Percentiles rank a stretch among this genome's conserved stretches.
Evolutionary conservation across 2,113 vertebrate genomes (phyloP).

Genomic region (Empidonax traillii): DNA sequence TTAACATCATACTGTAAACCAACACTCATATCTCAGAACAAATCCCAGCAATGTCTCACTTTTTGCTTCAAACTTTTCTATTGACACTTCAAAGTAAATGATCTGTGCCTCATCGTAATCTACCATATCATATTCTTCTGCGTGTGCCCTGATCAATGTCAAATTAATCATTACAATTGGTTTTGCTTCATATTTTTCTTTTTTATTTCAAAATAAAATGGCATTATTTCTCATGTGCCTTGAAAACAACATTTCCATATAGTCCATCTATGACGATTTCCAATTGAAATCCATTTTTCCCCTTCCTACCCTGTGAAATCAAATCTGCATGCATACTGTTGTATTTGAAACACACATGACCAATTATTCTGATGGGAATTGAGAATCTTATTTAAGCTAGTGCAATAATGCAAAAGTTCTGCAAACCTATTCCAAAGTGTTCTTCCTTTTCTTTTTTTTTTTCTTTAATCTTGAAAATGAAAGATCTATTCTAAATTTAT

Average conservation of each 20-base stretch:
- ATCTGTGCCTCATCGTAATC: neutral
- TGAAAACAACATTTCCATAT: neutral
- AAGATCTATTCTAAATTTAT: neutral
- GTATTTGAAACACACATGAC: neutral
- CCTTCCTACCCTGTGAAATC: neutral
- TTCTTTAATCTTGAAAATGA: neutral
- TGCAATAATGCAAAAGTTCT: neutral
- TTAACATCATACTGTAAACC: neutral
- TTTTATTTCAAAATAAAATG: neutral
- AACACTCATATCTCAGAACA: neutral
- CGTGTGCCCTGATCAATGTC: neutral
- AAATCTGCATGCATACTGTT: neutral
- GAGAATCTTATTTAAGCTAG: neutral
- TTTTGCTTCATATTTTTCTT: neutral
- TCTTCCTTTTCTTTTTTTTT: neutral
- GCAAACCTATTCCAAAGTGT: neutral
- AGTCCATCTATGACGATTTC: neutral
- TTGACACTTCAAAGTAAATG: neutral
- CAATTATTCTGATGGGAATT: neutral
- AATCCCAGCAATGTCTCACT: neutral
- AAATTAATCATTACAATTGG: neutral
- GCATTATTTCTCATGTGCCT: neutral
- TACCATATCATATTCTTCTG: neutral
- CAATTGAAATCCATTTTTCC: neutral
- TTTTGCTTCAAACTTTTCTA: neutral